phyloP scores from a whole-genome alignment of 2,888 invertebrate species.

The Patella ulyssiponensis region DNA sequence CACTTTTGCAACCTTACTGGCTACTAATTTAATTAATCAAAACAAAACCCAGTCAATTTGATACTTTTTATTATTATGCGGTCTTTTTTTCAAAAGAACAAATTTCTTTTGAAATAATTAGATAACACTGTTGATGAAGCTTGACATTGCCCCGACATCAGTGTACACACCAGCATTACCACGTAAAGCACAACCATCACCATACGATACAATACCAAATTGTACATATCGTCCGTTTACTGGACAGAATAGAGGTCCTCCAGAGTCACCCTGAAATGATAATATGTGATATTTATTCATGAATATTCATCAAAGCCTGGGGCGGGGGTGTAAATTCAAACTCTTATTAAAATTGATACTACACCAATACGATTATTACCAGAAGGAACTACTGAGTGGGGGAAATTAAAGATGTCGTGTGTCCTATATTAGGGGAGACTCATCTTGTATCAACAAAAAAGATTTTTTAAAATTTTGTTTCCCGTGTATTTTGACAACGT shows the following conservation, averaged over 20 bases:
- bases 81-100: not conserved
- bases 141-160: slow-evolving; percentile 17
- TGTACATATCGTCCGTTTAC: slow-evolving; percentile 21
- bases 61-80: no score
- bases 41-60: no score
- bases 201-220: slow-evolving; percentile 36
- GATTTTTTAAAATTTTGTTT: no score
- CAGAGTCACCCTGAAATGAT: slow-evolving; percentile 37
- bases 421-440: no score
- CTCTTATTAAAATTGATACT: no score
- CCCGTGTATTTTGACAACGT: no score
- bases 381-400: no score
- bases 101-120: not conserved
- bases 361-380: no score
- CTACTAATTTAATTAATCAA: no score
- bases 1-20: no score
- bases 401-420: no score
- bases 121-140: slow-evolving; percentile 21
- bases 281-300: not conserved
- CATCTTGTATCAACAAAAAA: no score
- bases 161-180: slow-evolving; percentile 34
- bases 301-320: not conserved
- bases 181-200: slow-evolving; percentile 30
- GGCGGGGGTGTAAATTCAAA: not conserved
- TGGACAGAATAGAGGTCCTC: slow-evolving; percentile 35